These are phyloP conservation scores for Plectrocnemia conspersa DNA, from an alignment of 1,140 invertebrate species.

Conservation along the genomic window DNA sequence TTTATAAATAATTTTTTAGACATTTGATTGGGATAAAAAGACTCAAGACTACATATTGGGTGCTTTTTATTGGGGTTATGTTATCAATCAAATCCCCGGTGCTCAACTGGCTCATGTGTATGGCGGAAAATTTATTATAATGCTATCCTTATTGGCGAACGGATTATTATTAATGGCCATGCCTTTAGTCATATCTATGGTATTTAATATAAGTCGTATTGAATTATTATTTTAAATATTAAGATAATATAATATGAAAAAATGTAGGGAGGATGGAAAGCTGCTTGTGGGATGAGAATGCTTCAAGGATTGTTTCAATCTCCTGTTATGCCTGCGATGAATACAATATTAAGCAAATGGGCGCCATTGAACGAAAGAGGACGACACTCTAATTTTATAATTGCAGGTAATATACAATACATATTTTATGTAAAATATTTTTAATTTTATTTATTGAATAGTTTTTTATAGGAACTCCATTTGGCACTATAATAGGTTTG, in stretches of 20 bases:
- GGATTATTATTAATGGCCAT: constrained; percentile 19
- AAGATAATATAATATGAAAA: neutral
- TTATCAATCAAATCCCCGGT: constrained; percentile 25
- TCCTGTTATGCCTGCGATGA: constrained; percentile 70
- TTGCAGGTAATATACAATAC: constrained; percentile 17
- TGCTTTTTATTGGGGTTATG: constrained; percentile 30
- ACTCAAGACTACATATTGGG: constrained; percentile 24
- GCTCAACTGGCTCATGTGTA: constrained; percentile 20
- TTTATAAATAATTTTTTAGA: constrained; percentile 3
- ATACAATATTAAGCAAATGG: constrained; percentile 48
- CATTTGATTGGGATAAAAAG: constrained; percentile 30
- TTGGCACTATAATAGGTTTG: constrained; percentile 31
- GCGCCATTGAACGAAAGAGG: constrained; percentile 41
- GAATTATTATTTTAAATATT: neutral
- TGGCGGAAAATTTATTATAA: constrained; percentile 22
- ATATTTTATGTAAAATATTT: constrained; percentile 5
- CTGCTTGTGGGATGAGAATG: constrained; percentile 15
- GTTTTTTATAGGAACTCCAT: constrained; percentile 21
- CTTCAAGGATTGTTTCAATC: constrained; percentile 69
- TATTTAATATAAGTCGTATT: constrained; percentile 12
- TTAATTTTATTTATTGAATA: neutral
- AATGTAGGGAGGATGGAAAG: constrained; percentile 30
- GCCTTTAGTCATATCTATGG: constrained; percentile 19
- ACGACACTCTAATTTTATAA: constrained; percentile 37
- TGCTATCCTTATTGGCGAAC: constrained; percentile 12